phyloP scores from a whole-genome alignment of 2,888 invertebrate genomes.

The Hydrotaea cyrtoneurina region DNA sequence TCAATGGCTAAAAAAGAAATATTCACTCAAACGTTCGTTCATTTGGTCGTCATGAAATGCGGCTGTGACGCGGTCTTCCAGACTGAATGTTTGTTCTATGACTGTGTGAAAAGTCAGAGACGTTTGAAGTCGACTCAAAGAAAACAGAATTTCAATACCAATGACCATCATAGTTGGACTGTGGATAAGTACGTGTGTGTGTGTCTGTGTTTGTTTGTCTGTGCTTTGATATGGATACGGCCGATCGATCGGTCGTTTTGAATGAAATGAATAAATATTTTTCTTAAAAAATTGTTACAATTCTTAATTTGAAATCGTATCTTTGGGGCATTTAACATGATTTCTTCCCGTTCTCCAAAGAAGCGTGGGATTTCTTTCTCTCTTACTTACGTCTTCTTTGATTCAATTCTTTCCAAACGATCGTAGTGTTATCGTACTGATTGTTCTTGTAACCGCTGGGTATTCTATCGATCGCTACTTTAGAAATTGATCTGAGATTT shows the following conservation, averaged over 20 bases:
- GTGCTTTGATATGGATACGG: not conserved
- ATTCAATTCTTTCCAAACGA: not conserved
- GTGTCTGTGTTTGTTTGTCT: no score
- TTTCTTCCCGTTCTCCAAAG: conserved; percentile 39
- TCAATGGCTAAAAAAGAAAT: conserved; percentile 2
- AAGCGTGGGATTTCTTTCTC: conserved; percentile 53
- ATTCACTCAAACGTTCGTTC: conserved; percentile 1
- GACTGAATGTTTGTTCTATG: conserved; percentile 41
- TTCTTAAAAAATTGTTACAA: conserved; percentile 59
- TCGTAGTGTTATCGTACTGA: not conserved
- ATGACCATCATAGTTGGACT: no score
- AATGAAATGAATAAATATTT: conserved; percentile 49
- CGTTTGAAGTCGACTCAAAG: not conserved
- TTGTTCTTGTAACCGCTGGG: not conserved
- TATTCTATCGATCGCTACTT: not conserved
- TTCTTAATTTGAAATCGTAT: conserved; percentile 57
- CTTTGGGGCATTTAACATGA: conserved; percentile 58
- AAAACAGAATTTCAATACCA: conserved; percentile 8
- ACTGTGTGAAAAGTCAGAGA: conserved; percentile 10
- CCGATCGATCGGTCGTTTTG: conserved; percentile 3
- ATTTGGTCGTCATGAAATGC: conserved; percentile 5
- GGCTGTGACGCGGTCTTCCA: not conserved
- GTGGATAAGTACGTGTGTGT: not conserved
- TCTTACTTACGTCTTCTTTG: not conserved
- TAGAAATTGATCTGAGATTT: conserved; percentile 17